These are phyloP conservation scores for Brachionus sp. DNA, from an alignment of 1,140 invertebrate species.

Conservation along the genomic window DNA sequence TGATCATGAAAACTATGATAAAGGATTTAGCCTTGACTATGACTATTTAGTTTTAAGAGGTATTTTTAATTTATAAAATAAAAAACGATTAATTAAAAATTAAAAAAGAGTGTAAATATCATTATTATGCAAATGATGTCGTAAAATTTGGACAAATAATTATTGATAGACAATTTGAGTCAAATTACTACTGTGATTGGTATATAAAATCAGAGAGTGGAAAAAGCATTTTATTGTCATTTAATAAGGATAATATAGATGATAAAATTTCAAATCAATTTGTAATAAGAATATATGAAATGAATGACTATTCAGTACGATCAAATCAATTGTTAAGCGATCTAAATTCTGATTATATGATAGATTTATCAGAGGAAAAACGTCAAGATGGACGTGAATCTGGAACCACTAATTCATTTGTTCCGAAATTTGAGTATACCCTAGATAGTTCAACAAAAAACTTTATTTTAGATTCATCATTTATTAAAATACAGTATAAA, in stretches of 20 bases:
- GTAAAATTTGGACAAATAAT: neutral
- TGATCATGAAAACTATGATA: neutral
- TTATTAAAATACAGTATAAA: slow-evolving; percentile 20
- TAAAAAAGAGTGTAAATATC: slow-evolving; percentile 14
- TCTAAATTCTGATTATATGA: neutral
- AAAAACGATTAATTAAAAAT: neutral
- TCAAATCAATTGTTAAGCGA: neutral
- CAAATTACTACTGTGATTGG: slow-evolving; percentile 40
- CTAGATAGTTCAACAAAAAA: slow-evolving; percentile 11
- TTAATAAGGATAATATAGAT: slow-evolving; percentile 13
- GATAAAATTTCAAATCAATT: neutral
- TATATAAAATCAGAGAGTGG: neutral
- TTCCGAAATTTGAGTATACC: slow-evolving; percentile 18
- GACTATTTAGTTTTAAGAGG: neutral
- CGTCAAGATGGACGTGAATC: neutral
- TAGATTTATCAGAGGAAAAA: neutral
- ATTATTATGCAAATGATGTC: neutral
- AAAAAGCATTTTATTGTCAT: slow-evolving; percentile 5
- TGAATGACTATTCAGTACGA: neutral
- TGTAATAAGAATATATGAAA: slow-evolving; percentile 32
- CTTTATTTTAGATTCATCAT: slow-evolving; percentile 8
- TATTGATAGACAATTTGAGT: neutral
- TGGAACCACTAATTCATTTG: neutral
- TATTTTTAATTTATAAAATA: neutral
- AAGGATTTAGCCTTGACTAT: neutral